Base-by-base conservation (phyloP, 2,797 vertebrate genomes). In the Pygocentrus nattereri region DNA sequence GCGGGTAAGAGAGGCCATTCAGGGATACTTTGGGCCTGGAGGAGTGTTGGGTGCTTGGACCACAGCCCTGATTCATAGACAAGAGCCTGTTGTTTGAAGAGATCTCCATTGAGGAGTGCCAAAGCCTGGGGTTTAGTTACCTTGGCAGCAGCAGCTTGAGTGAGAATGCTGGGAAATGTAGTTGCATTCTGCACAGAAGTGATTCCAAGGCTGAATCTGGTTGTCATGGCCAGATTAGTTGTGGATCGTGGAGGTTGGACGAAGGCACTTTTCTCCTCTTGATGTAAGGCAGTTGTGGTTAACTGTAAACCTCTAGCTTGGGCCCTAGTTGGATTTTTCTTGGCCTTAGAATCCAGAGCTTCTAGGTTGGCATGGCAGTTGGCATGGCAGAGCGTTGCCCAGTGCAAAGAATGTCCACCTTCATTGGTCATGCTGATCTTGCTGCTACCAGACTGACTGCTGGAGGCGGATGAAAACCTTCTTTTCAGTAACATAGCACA, bases 391-490 rank as follows among this genome's bases (percentile, higher is more conserved):
- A 68, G 52, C 56, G 77, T 76, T 67, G 56, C 70, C 31, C 54
- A 19, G 0, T 88, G 89, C 12, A 88, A 87, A 69, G 88, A 89
- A 82, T 92, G 93, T 86, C 91, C 93, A 83, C 92, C 93, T 80
- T 94, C 91, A 78, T 93, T 93, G 88, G 94, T 95, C 82, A 93
- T 94, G 86, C 94, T 95, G 82, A 91, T 91, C 83, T 95, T 94
- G 56, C 90, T 89, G 72, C 94, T 94, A 12, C 91, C 91, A 0
- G 92, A 91, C 80, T 94, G 92, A 0, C 92, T 92, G 84, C 92
- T 93, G 82, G 93, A 44, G 41, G 41, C 11, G 7, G 41, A 44
- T 8, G 91, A n/a, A 90, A 86, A 78, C 91, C 92, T 44, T 88
- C 92, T 38, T 92, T 80, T 83, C 49, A 76, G 52, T 5, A 49